Conservation (phyloP, 1,140 invertebrate species). For the Atta cephalotes region DNA sequence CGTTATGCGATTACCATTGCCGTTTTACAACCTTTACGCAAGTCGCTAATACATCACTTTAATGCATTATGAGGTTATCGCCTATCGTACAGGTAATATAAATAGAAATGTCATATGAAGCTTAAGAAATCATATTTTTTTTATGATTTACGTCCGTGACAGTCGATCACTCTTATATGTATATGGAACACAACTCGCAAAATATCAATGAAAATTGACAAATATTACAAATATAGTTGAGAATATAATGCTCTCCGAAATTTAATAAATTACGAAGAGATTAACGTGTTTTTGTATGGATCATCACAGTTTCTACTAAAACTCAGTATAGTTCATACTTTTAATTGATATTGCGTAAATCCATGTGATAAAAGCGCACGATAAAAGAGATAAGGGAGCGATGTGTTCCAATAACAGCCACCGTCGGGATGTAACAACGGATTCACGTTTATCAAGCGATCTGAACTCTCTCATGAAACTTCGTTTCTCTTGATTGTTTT, state of each 20-base stretch:
- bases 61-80: background rate
- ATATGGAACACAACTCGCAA: background rate
- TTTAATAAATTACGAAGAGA: conserved; percentile 7
- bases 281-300: background rate
- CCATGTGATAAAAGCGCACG: conserved; percentile 36
- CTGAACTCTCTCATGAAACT: conserved; percentile 50
- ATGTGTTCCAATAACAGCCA: conserved; percentile 53
- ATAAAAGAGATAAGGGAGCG: conserved; percentile 52
- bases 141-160: background rate
- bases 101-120: conserved; percentile 26
- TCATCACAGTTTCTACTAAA: background rate
- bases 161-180: background rate
- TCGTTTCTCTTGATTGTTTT: conserved; percentile 55
- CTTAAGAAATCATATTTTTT: conserved; percentile 20
- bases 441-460: conserved; percentile 59
- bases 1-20: conserved; percentile 17
- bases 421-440: conserved; percentile 33
- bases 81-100: conserved; percentile 14
- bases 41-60: conserved; percentile 19
- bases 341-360: conserved; percentile 63
- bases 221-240: background rate
- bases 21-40: conserved; percentile 25
- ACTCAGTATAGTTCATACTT: conserved; percentile 3
- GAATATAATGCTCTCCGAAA: background rate
- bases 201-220: background rate